Evolutionary conservation across 2,797 vertebrate species (phyloP), one percentile per base, ranked within the genome.

Genomic region (Sebastes itinus): DNA sequence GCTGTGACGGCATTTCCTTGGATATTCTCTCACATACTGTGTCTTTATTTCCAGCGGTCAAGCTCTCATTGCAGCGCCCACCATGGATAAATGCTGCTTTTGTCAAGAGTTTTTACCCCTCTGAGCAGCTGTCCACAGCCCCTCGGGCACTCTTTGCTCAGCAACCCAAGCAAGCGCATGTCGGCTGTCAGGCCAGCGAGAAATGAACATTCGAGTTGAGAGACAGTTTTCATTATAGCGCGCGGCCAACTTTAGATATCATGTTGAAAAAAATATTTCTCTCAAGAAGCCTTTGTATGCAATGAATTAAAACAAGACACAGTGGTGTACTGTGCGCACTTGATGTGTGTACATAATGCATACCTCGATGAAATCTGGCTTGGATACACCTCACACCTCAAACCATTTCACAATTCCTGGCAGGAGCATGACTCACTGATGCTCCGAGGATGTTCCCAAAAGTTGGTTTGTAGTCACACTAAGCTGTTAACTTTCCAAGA

Each of bases 81-180:
- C 86, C 80, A 69, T 80, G 92, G 88, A 95, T 95, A 94, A 96
- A 95, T 92, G 93, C 94, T 81, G 93, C 95, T 95, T 81, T 95
- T 95, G 94, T 95, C 86, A 83, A 73, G 81, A 75, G 79, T 75
- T 94, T 86, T 89, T 92, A 87, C 83, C 90, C 83, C 91, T 82
- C 77, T 0, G 81, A 90, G 89, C 92, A 94, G 92, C 92, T 94
- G 94, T 94, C 94, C 81, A 70, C 89, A 88, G 87, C 77, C 90
- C 84, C 87, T 90, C 75, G 69, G 89, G 83, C 89, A 69, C 85
- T 87, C 74, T 81, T 70, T 68, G 86, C 86, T 88, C 77, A 80
- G 81, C 83, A 88, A 86, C 83, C 89, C 78, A 42, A 63, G 42
- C 91, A 89, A 89, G 87, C 89, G 85, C 80, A 81, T 12, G 76